Evolutionary conservation across 2,797 vertebrate species (phyloP), one percentile per base, ranked within the genome.

Genomic region (Lithobates pipiens): DNA sequence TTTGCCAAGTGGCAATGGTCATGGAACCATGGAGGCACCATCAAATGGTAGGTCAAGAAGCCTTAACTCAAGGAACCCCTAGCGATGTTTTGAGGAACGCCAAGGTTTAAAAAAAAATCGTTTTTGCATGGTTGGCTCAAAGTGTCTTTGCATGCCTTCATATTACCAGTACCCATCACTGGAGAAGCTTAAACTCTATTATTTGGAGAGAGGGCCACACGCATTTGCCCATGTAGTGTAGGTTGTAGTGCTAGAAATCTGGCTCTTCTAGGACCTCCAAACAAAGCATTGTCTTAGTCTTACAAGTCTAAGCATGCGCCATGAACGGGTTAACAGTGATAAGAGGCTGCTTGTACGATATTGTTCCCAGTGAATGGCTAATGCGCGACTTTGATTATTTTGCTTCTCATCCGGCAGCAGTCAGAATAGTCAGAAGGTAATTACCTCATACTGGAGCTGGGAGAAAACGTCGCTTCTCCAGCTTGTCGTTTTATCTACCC

Each of bases 401-500:
- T 34, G 69, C 80, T 83, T 80, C 80, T 86, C 77, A 77, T 83
- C 80, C 76, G 7, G 63, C 76, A 13, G 63, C 78, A 78, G 80
- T 78, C 76, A 83, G 80, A 74, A 86, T 65, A 78, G 80, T 78
- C 76, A 83, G 80, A 74, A 86, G 85, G 80, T 80, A 86, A 83
- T 86, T 86, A 86, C 80, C 85, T 83, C 82, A 79, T 6, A 79
- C 46, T 44, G 70, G 57, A 78, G 85, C 80, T 10, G 75, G 39
- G 75, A 77, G 27, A 67, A 67, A 67, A 8, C 65, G 10, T 25
- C 8, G 10, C 13, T 74, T 86, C 80, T 74, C 36, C 74, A 75
- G 80, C 74, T 34, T 50, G 75, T 65, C 80, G 61, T 75, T 86
- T 83, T 83, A 83, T 86, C 85, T 86, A 68, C 32, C 80, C 27